These are phyloP conservation scores for Tragopan temminckii DNA, from an alignment of 2,797 vertebrate genomes.

Conservation along the genomic window DNA sequence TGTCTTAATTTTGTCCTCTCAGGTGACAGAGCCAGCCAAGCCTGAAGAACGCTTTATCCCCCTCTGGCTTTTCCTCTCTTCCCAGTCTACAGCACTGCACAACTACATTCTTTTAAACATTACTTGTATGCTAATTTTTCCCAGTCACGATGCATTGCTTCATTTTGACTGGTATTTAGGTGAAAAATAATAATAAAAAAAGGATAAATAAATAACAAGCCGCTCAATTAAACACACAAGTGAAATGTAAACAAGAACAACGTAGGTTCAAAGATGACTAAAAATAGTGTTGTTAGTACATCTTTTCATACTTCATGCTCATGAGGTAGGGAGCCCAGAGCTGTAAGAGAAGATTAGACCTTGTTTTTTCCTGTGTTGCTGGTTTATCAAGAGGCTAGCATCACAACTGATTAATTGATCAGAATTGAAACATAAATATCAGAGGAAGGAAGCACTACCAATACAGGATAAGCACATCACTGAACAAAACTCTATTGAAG, in stretches of 20 bases:
- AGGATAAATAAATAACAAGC: background rate
- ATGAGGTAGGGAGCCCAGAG: background rate
- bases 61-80: background rate
- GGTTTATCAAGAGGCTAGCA: background rate
- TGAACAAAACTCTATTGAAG: background rate
- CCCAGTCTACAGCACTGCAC: background rate
- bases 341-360: background rate
- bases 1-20: slow-evolving; percentile 47
- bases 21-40: background rate
- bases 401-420: background rate
- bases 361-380: background rate
- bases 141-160: background rate
- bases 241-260: background rate
- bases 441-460: background rate
- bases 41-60: background rate
- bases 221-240: background rate
- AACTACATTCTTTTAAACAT: background rate
- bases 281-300: background rate
- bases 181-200: background rate
- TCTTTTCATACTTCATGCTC: background rate
- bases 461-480: background rate
- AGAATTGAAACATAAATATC: background rate
- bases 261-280: background rate
- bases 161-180: background rate
- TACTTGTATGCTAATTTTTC: background rate